A percentile compares a stretch with the other conserved stretches of the same genome.
These are phyloP conservation scores for Yoshiicerus persimilis DNA, from an alignment of 1,140 invertebrate species.

Conservation along the genomic window DNA sequence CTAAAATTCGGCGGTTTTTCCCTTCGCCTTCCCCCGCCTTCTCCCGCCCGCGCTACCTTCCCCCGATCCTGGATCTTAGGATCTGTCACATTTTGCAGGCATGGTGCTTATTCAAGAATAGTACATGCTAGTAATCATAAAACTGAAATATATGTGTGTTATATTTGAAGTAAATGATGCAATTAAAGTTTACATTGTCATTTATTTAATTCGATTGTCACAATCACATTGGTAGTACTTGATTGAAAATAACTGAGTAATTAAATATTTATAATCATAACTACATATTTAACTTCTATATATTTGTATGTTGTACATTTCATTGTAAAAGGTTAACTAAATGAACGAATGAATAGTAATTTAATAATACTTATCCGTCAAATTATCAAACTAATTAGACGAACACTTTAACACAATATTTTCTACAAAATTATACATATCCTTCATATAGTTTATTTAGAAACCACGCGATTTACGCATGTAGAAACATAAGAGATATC, in stretches of 20 bases:
- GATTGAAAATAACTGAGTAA: not conserved
- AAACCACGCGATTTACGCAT: no score
- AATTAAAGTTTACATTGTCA: not conserved
- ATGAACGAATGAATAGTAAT: not conserved
- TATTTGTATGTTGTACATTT: conserved; percentile 17
- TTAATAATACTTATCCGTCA: not conserved
- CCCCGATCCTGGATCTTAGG: no score
- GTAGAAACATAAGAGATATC: no score
- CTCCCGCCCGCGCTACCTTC: no score
- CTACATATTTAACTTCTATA: not conserved
- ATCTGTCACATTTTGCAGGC: no score
- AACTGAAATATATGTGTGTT: not conserved
- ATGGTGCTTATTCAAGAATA: no score
- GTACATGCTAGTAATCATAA: not conserved
- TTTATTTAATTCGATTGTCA: not conserved
- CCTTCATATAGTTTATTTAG: no score
- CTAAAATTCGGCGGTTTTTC: no score
- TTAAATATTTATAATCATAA: not conserved
- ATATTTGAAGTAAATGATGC: not conserved
- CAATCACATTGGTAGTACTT: not conserved
- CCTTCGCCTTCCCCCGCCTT: no score
- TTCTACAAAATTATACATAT: no score
- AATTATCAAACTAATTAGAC: not conserved
- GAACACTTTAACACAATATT: no score
- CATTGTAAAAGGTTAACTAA: not conserved